Base-by-base conservation (phyloP, 2,888 invertebrate species). In the Hemaris fuciformis region DNA sequence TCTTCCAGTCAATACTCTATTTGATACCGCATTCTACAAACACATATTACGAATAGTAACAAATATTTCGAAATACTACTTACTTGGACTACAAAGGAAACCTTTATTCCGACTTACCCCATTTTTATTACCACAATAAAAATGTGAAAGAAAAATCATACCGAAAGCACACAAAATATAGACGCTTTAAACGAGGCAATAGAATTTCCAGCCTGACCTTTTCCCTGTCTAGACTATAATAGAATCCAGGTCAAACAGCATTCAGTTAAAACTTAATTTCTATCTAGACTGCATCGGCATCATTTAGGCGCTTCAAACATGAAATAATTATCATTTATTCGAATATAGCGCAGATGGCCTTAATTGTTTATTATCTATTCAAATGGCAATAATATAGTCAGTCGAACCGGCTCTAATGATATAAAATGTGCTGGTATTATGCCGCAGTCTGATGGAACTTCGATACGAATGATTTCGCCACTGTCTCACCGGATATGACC, bases 161-260 rank as follows among this genome's bases (percentile, higher is more conserved):
- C 25, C n/a, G n/a, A 27, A 27, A 8, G 25, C 27, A 53, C 27
- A 31, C 18, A 7, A 25, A 25, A 25, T 27, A 15, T 25, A 53
- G 3, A 27, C 38, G 38, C 38, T n/a, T 31, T 18, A 27, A 59
- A 10, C 5, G n/a, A 38, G 60, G 63, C 59, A 64, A 61, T 71
- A 20, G 53, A 59, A 61, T 43, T 20, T 22, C 25, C 46, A 18
- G 22, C 27, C 25, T 67, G 67, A 68, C 68, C 71, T 65, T 64
- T 61, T 60, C 18, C 53, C 15, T 53, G 62, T 65, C 64, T 62
- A 43, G 59, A 57, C 61, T 69, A 66, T 60, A 66, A 68, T 61
- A 53, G 69, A 61, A 75, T 70, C 48, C 43, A 59, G 72, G 72
- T 69, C 70, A 66, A 31, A 63, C 53, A 41, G 63, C 57, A 57